These are phyloP conservation scores for Pseudomyrmex cubaensis DNA, from an alignment of 1,140 invertebrate genomes.

Conservation along the genomic window DNA sequence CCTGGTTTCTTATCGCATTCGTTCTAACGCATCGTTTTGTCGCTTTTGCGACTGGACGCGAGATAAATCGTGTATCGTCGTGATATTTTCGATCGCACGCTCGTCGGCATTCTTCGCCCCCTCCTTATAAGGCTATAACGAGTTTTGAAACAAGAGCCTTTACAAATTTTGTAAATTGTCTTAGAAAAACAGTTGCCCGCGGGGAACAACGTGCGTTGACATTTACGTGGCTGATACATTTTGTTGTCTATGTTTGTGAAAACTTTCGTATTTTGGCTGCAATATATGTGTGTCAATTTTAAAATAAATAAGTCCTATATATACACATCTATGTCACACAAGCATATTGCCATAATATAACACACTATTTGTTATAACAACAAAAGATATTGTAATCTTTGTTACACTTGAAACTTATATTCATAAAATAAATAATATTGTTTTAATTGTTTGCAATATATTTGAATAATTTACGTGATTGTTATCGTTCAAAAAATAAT, in stretches of 20 bases:
- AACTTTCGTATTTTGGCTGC: neutral
- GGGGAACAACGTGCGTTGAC: neutral
- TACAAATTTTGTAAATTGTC: slow-evolving; percentile 7
- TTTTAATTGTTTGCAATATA: neutral
- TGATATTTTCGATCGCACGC: slow-evolving; percentile 38
- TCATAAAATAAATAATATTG: neutral
- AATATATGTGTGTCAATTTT: slow-evolving; percentile 4
- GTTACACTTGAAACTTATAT: slow-evolving; percentile 1
- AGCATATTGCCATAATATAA: neutral
- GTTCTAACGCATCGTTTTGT: neutral
- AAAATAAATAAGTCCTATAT: slow-evolving; percentile 16
- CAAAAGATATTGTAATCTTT: too few species aligned
- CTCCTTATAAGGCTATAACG: slow-evolving; percentile 82
- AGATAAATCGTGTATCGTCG: neutral
- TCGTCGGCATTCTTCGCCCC: slow-evolving; percentile 30
- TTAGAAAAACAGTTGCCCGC: neutral
- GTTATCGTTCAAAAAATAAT: neutral
- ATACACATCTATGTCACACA: neutral
- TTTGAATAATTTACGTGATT: slow-evolving; percentile 20
- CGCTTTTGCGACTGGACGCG: slow-evolving; percentile 3
- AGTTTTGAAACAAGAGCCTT: slow-evolving; percentile 77
- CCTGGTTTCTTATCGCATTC: too few species aligned
- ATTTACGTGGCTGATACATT: neutral
- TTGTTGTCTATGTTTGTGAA: neutral
- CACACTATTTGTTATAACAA: neutral